Evolutionary conservation across 2,113 vertebrate species (phyloP).

Genomic region (Rhinopomastus cyanomelas): DNA sequence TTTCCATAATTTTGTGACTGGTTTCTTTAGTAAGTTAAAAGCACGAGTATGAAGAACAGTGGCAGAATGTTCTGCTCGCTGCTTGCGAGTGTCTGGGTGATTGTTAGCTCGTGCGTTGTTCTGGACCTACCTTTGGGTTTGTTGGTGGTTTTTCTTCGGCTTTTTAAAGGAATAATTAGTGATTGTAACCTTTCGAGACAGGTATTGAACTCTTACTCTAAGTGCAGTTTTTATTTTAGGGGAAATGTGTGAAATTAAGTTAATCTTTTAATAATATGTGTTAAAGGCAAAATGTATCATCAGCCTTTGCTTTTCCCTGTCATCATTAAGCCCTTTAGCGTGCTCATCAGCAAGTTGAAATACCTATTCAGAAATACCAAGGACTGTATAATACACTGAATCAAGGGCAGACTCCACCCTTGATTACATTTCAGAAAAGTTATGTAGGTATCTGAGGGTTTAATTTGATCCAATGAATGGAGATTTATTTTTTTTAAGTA

Average conservation of each 20-base stretch:
- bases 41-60: neutral
- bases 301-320: neutral
- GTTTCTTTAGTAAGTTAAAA: neutral
- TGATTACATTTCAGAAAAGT: neutral
- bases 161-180: neutral
- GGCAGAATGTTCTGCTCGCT: neutral
- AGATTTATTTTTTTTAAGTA: neutral
- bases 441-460: neutral
- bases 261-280: neutral
- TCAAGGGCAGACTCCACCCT: neutral
- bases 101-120: neutral
- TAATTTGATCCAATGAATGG: neutral
- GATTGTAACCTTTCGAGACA: neutral
- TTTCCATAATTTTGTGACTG: neutral
- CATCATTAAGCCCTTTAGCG: neutral
- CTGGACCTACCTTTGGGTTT: neutral
- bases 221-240: neutral
- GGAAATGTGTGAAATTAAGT: neutral
- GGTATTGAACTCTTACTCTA: neutral
- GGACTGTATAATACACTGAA: neutral
- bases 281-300: neutral
- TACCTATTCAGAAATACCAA: neutral
- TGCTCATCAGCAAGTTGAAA: conserved; percentile 4
- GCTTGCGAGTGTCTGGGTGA: neutral
- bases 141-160: neutral